A percentile compares a stretch with the other conserved stretches of the same genome.
Conservation (phyloP, 2,797 vertebrate species). For the Nannoperca australis region DNA sequence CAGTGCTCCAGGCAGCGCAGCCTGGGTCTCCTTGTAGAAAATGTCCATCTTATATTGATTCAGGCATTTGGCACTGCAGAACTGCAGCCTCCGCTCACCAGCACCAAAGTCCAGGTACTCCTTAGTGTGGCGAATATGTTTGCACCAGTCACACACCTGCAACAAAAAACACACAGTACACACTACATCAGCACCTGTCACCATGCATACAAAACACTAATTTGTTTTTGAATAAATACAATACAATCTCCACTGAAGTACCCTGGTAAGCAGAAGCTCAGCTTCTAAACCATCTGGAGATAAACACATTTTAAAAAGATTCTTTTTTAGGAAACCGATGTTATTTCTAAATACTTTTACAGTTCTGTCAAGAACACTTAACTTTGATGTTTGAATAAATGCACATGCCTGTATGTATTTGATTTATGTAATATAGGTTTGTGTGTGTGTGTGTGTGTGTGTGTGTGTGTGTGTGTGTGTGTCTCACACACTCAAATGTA, state of each 20-base stretch:
- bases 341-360: conserved; percentile 28
- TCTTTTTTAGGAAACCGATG: conserved; percentile 23
- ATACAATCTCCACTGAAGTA: conserved; percentile 51
- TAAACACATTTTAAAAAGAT: conserved; percentile 35
- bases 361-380: conserved; percentile 39
- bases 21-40: conserved; percentile 99
- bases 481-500: too few relatives aligned
- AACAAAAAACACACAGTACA: conserved; percentile 67
- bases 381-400: conserved; percentile 27
- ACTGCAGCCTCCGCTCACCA: conserved; percentile 98
- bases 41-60: conserved; percentile 99
- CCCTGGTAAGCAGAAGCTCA: conserved; percentile 34
- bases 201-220: conserved; percentile 44
- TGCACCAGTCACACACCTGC: conserved; percentile 99
- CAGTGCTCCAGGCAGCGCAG: conserved; percentile 93
- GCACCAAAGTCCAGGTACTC: conserved; percentile 99
- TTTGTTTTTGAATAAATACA: conserved; percentile 55
- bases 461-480: conserved; percentile 13
- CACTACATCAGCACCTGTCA: conserved; percentile 49
- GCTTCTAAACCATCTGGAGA: conserved; percentile 61
- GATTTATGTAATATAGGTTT: conserved; percentile 13
- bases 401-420: conserved; percentile 8
- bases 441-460: conserved; percentile 8
- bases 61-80: conserved; percentile 99
- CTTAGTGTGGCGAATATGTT: conserved; percentile 99